A percentile compares a stretch with the other conserved stretches of the same genome.
These are phyloP conservation scores for Drosophila aldrichi DNA, from an alignment of 2,888 invertebrate species.

Conservation along the genomic window DNA sequence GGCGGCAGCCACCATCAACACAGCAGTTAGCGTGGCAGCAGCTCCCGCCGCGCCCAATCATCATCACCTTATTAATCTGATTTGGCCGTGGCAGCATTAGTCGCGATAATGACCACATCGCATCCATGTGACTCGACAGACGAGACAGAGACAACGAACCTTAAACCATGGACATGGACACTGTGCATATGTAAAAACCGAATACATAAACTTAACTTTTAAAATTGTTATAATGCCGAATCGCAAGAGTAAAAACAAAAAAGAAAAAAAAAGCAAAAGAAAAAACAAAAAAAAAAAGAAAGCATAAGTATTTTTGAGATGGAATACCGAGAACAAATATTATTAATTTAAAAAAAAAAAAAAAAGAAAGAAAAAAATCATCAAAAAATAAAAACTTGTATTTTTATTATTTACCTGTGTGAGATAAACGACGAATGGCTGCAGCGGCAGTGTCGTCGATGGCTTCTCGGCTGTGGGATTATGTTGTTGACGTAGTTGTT, in stretches of 20 bases:
- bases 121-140: conserved; percentile 57
- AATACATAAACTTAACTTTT: conserved; percentile 64
- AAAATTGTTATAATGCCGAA: conserved; percentile 66
- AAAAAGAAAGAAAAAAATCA: conserved; percentile 63
- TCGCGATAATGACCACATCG: conserved; percentile 53
- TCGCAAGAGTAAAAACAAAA: conserved; percentile 50
- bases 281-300: conserved; percentile 40
- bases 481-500: conserved; percentile 57
- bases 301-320: conserved; percentile 82
- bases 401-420: conserved; percentile 74
- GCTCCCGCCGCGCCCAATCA: conserved; percentile 81
- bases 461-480: conserved; percentile 49
- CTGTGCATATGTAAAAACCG: conserved; percentile 76
- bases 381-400: conserved; percentile 73
- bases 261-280: conserved; percentile 42
- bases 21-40: conserved; percentile 62
- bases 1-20: conserved; percentile 59
- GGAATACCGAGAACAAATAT: conserved; percentile 79
- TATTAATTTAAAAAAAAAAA: conserved; percentile 72
- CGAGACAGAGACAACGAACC: conserved; percentile 47
- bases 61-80: conserved; percentile 84
- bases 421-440: conserved; percentile 35
- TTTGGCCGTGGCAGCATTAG: conserved; percentile 83
- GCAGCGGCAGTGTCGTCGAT: conserved; percentile 33
- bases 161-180: conserved; percentile 60